Evolutionary conservation across 2,888 invertebrate species (phyloP).

Genomic region (Apantesis nais): DNA sequence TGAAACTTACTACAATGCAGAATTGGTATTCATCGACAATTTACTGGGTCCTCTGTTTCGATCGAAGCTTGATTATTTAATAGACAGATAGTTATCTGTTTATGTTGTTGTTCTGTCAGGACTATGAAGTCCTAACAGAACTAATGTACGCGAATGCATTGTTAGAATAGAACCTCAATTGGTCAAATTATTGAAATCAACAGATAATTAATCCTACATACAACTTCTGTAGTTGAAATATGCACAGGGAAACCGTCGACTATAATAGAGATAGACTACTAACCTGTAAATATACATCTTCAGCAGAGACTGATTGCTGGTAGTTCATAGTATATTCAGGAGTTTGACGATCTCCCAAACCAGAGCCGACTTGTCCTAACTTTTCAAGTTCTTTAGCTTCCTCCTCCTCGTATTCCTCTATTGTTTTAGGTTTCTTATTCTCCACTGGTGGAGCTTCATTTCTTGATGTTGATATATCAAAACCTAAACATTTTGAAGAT

Average conservation of each 20-base stretch:
- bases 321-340: slow-evolving; percentile 93
- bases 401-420: slow-evolving; percentile 80
- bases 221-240: background rate
- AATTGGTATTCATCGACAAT: no score
- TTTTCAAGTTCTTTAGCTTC: slow-evolving; percentile 84
- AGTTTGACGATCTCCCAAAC: slow-evolving; percentile 86
- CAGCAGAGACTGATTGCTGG: slow-evolving; percentile 93
- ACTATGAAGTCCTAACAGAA: background rate
- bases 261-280: slow-evolving; percentile 4
- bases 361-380: slow-evolving; percentile 67
- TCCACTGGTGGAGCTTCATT: slow-evolving; percentile 49
- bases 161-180: background rate
- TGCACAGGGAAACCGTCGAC: background rate
- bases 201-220: background rate
- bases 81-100: no score
- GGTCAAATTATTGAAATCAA: background rate
- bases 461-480: slow-evolving; percentile 72
- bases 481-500: slow-evolving; percentile 48
- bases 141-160: background rate
- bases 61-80: no score
- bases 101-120: no score
- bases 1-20: no score
- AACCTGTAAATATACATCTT: slow-evolving; percentile 94
- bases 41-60: no score
- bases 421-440: slow-evolving; percentile 63